These are phyloP conservation scores for Actinernus sp. DNA, from an alignment of 92 coral and sea anemone species.

Conservation along the genomic window DNA sequence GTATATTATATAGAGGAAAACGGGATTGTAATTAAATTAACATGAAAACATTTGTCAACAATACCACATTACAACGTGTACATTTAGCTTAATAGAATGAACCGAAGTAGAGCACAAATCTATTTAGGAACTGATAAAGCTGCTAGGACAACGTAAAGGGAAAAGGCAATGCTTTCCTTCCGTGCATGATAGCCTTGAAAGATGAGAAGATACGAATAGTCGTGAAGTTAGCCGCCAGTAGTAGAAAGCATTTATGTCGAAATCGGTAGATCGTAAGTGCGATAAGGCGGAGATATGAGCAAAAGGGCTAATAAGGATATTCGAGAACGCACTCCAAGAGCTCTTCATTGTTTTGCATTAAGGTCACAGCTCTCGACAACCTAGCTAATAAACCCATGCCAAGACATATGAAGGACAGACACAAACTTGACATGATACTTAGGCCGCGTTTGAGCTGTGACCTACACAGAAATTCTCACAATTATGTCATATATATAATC, in stretches of 20 bases:
- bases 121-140: background rate
- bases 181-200: slow-evolving; percentile 24
- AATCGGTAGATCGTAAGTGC: slow-evolving; percentile 38
- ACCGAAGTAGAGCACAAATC: background rate
- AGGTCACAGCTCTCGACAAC: slow-evolving; percentile 36
- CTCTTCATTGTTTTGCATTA: slow-evolving; percentile 27
- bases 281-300: slow-evolving; percentile 22
- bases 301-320: slow-evolving; percentile 36
- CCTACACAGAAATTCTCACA: slow-evolving; percentile 32
- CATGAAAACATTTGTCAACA: background rate
- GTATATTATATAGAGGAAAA: background rate
- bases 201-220: slow-evolving; percentile 29
- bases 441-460: slow-evolving; percentile 14
- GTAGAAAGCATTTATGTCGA: slow-evolving; percentile 26
- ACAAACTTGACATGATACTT: slow-evolving; percentile 18
- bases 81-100: background rate
- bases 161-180: background rate
- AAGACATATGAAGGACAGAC: slow-evolving; percentile 17
- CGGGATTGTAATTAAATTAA: background rate
- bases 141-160: background rate
- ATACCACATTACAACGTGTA: background rate
- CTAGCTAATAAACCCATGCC: slow-evolving; percentile 28
- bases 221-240: background rate
- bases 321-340: slow-evolving; percentile 35
- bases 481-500: slow-evolving; percentile 1